Percentiles rank a stretch among this genome's conserved stretches.
phyloP scores from a whole-genome alignment of 1,140 invertebrate species.

The Drosophila sp. region DNA sequence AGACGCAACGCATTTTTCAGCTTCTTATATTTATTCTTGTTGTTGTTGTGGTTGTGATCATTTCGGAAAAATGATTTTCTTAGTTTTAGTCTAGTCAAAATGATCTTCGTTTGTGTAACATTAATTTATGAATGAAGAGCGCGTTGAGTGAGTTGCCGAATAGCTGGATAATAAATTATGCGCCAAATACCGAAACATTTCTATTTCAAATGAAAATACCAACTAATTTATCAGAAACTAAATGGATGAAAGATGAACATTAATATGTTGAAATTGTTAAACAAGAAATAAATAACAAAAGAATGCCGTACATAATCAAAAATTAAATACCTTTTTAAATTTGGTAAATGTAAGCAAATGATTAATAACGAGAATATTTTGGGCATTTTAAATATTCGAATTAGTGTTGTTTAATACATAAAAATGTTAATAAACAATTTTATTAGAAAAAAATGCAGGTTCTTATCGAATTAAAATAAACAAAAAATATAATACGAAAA shows the following conservation, averaged over 20 bases:
- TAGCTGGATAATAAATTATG: conserved; percentile 67
- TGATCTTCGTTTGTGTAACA: conserved; percentile 56
- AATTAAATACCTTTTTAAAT: background rate
- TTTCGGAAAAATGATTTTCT: conserved; percentile 46
- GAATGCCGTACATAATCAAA: conserved; percentile 1
- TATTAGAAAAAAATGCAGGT: too few species aligned
- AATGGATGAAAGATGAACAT: conserved; percentile 49
- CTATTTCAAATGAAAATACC: conserved; percentile 51
- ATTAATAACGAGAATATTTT: too few species aligned
- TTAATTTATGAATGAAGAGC: conserved; percentile 73
- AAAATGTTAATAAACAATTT: too few species aligned
- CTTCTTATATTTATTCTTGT: background rate
- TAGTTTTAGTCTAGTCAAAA: conserved; percentile 18
- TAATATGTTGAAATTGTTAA: conserved; percentile 52
- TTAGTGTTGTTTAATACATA: too few species aligned
- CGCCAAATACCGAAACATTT: conserved; percentile 62
- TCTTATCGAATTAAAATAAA: too few species aligned
- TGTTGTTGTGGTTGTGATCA: conserved; percentile 50
- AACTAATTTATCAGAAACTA: conserved; percentile 65
- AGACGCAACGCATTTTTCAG: conserved; percentile 12
- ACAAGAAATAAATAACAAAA: conserved; percentile 17
- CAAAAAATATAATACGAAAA: too few species aligned
- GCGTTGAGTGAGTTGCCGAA: conserved; percentile 55
- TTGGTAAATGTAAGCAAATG: background rate
- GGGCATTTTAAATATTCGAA: too few species aligned